Base-by-base conservation (phyloP, 2,113 vertebrate species). In the Scophthalmus maximus region DNA sequence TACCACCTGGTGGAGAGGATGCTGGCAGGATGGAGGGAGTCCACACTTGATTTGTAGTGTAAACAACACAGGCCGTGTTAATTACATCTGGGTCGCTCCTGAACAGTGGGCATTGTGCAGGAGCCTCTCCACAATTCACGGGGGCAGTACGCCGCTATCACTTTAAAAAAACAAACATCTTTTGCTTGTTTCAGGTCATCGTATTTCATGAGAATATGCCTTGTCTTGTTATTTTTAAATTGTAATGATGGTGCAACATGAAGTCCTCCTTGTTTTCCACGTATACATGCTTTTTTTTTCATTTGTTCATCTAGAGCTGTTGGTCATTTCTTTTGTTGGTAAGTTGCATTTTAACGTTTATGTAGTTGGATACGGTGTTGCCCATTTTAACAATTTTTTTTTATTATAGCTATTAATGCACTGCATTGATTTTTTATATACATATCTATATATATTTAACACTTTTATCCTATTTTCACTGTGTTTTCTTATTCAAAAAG, bases 41-140 rank as follows among this genome's bases (percentile, higher is more conserved):
- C 69, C 46, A 44, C 44, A 42, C 69, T 75, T 77, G 74, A 81
- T 79, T 84, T 84, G 79, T 68, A 58, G 61, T 53, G 78, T 87
- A 81, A 85, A 90, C 86, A 78, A 66, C 63, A 67, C 51, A 81
- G 59, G 20, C 75, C 30, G 73, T 60, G 78, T 83, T 90, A 87
- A 90, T 88, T 88, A 83, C 77, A 81, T 83, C 62, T 73, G 86
- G 51, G 68, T n/a, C 55, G 55, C 58, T 64, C 64, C 63, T 70
- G 47, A 53, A 68, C 78, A 68, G 63, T 71, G 65, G 70, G 62
- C 34, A 73, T 62, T 73, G 78, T 78, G 30, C 34, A 67, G 53
- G 15, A 27, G 42, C 65, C 59, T 73, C 32, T 60, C 14, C 26
- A 68, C 58, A 66, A 57, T 34, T 30, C 36, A 17, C n/a, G 17